Conservation (phyloP, 2,113 vertebrate genomes). For the Larimichthys polyactis region DNA sequence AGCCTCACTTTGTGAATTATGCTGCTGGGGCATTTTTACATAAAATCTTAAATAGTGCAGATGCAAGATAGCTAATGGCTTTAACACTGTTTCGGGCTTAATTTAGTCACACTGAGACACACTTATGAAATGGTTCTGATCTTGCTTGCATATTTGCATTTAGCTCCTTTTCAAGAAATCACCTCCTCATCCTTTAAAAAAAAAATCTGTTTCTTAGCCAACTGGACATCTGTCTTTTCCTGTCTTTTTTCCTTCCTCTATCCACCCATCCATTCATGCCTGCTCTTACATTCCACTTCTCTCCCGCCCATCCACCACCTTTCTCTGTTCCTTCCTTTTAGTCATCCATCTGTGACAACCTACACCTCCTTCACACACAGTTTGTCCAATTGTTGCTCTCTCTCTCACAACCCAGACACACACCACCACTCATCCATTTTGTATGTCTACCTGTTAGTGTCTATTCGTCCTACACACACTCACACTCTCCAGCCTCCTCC, state of each 20-base stretch:
- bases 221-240: constrained; percentile 54
- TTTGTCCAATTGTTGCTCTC: constrained; percentile 56
- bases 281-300: constrained; percentile 65
- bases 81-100: constrained; percentile 35
- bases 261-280: constrained; percentile 64
- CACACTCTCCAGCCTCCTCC: constrained; percentile 39
- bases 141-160: constrained; percentile 37
- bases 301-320: constrained; percentile 48
- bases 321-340: constrained; percentile 66
- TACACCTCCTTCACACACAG: constrained; percentile 66
- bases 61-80: constrained; percentile 39
- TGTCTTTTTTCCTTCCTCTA: constrained; percentile 12
- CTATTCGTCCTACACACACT: constrained; percentile 29
- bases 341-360: constrained; percentile 75
- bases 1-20: constrained; percentile 34
- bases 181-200: constrained; percentile 8
- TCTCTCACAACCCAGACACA: constrained; percentile 36
- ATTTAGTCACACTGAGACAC: constrained; percentile 14
- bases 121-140: constrained; percentile 13
- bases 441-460: constrained; percentile 53
- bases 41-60: constrained; percentile 60
- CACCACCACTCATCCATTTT: constrained; percentile 41
- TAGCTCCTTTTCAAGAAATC: constrained; percentile 21
- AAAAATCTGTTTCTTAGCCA: constrained; percentile 15
- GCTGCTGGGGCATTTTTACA: constrained; percentile 35